Evolutionary conservation across 37 sponge, comb jelly and placozoan genomes (phyloP).

Genomic region (Cliona cf. orientalis): DNA sequence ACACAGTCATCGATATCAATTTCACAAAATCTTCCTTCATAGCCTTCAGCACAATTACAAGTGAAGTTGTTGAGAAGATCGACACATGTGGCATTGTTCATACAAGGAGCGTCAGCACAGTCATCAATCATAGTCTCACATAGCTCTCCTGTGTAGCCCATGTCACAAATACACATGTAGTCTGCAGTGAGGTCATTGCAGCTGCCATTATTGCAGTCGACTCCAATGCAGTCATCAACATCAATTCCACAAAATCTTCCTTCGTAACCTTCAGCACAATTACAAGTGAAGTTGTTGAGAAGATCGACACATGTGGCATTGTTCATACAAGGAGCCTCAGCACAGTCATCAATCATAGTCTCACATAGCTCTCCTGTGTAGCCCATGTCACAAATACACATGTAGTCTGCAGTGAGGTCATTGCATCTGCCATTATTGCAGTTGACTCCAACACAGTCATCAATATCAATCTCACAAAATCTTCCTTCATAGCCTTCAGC

Average conservation of each 20-base stretch:
- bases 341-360: constrained; percentile 31
- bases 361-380: constrained; percentile 29
- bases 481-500: constrained; percentile 33
- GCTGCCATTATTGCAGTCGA: constrained; percentile 50
- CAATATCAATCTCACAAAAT: constrained; percentile 48
- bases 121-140: constrained; percentile 59
- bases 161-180: constrained; percentile 16
- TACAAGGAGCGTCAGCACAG: constrained; percentile 32
- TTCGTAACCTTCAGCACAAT: constrained; percentile 54
- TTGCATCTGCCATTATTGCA: constrained; percentile 46
- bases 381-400: constrained; percentile 26
- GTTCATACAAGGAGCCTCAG: constrained; percentile 9
- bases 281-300: constrained; percentile 30
- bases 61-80: constrained; percentile 22
- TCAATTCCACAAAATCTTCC: constrained; percentile 49
- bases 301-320: constrained; percentile 17
- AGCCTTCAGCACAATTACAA: constrained; percentile 55
- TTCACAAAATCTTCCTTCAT: constrained; percentile 50
- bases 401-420: constrained; percentile 2
- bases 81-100: constrained; percentile 53
- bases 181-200: constrained; percentile 31
- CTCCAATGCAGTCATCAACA: constrained; percentile 42
- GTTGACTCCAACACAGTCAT: constrained; percentile 17
- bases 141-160: constrained; percentile 56
- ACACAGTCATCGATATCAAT: constrained; percentile 55